Conservation (phyloP, 2,888 invertebrate genomes). For the Plagodis pulveraria region DNA sequence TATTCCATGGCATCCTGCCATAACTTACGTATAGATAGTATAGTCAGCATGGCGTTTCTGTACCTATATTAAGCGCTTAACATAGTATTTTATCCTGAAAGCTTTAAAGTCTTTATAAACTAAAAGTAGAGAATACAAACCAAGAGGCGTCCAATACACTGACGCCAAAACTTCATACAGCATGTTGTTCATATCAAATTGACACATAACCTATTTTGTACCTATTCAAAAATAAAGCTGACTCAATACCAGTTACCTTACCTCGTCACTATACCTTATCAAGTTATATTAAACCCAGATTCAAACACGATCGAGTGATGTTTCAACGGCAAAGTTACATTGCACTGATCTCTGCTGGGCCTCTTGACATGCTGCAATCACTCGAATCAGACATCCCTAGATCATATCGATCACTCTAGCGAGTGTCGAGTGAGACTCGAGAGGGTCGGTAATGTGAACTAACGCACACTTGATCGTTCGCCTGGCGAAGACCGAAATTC, state of each 20-base stretch:
- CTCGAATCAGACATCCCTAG: slow-evolving; percentile 70
- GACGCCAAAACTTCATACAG: too few relatives aligned
- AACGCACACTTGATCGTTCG: slow-evolving; percentile 73
- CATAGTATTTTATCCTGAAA: too few relatives aligned
- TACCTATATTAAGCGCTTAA: too few relatives aligned
- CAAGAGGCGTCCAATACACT: too few relatives aligned
- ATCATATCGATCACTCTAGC: slow-evolving; percentile 68
- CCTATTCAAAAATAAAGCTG: too few relatives aligned
- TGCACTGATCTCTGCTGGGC: slow-evolving; percentile 51
- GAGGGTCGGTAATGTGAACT: slow-evolving; percentile 72
- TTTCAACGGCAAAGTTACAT: slow-evolving; percentile 40
- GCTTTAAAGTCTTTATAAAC: too few relatives aligned
- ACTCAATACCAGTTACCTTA: background rate
- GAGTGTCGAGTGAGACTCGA: slow-evolving; percentile 69
- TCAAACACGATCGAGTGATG: slow-evolving; percentile 38
- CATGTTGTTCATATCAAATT: too few relatives aligned
- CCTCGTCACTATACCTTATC: slow-evolving; percentile 14
- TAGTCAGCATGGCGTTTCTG: too few relatives aligned
- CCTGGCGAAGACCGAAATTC: slow-evolving; percentile 72
- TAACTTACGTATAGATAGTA: too few relatives aligned
- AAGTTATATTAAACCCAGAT: slow-evolving; percentile 29
- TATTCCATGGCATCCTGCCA: too few relatives aligned
- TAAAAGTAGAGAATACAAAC: too few relatives aligned
- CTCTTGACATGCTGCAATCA: slow-evolving; percentile 70
- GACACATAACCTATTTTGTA: too few relatives aligned